Conservation (phyloP, 2,888 invertebrate species). For the Pedicia rivosa region DNA sequence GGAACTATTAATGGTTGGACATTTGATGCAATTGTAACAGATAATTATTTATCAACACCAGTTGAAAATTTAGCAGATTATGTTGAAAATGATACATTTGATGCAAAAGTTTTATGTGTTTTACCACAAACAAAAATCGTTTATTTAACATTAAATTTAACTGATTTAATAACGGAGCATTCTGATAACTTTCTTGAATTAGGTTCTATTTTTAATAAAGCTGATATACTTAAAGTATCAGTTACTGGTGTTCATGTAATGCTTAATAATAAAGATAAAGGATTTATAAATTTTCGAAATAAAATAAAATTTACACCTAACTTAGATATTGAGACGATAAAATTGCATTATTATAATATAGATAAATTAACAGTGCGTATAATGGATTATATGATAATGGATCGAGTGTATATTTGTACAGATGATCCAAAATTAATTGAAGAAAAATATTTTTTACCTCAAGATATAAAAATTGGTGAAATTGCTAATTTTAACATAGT, state of each 20-base stretch:
- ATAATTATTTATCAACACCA: slow-evolving; percentile 18
- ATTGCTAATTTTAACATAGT: too few relatives aligned
- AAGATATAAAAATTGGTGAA: too few relatives aligned
- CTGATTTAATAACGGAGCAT: too few relatives aligned
- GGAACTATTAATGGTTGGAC: slow-evolving; percentile 30
- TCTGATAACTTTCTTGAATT: slow-evolving; percentile 14
- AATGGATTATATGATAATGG: slow-evolving; percentile 46
- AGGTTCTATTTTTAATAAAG: slow-evolving; percentile 42
- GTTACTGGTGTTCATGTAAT: slow-evolving; percentile 28
- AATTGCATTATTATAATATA: too few relatives aligned
- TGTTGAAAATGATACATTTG: neutral
- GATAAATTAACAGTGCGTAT: too few relatives aligned
- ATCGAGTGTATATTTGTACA: slow-evolving; percentile 48
- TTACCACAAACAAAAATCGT: slow-evolving; percentile 51
- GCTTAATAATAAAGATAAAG: slow-evolving; percentile 21
- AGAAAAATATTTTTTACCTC: slow-evolving; percentile 37
- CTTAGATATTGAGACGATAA: too few relatives aligned
- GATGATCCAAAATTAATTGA: slow-evolving; percentile 40
- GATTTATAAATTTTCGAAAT: slow-evolving; percentile 23
- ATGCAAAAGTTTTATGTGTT: slow-evolving; percentile 35
- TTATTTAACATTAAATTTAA: slow-evolving; percentile 37
- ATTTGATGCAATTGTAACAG: slow-evolving; percentile 27
- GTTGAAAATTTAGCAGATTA: slow-evolving; percentile 26
- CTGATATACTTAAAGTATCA: slow-evolving; percentile 33
- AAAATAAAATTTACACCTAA: too few relatives aligned